phyloP scores from a whole-genome alignment of 1,140 invertebrate genomes.

The Drosophila virilis region DNA sequence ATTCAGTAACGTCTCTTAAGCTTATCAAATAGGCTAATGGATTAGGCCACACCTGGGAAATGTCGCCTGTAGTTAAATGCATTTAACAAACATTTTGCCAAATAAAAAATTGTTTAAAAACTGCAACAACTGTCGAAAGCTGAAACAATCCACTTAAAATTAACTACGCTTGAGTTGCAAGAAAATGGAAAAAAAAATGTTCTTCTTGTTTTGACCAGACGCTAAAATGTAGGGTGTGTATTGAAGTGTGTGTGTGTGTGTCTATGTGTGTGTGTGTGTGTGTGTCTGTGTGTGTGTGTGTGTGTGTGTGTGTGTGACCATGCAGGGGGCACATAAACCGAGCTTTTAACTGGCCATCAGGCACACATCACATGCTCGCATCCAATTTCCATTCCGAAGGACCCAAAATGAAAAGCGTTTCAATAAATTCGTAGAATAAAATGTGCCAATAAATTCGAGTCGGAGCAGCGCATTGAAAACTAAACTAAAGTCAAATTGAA shows the following conservation, averaged over 20 bases:
- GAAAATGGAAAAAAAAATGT: conserved; percentile 20
- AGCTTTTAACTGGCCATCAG: conserved; percentile 52
- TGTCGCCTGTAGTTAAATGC: background rate
- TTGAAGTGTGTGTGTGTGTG: background rate
- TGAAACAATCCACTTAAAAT: conserved; percentile 30
- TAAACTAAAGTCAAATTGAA: conserved; percentile 80
- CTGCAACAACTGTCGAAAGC: conserved; percentile 5
- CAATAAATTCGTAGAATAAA: conserved; percentile 80
- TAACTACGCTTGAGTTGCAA: conserved; percentile 20
- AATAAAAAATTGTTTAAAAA: conserved; percentile 1
- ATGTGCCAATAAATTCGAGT: conserved; percentile 71
- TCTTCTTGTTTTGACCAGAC: background rate
- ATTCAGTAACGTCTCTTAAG: background rate
- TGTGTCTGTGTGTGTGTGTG: background rate
- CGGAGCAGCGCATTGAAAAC: conserved; percentile 49
- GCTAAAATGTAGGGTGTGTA: background rate
- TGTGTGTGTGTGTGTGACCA: background rate
- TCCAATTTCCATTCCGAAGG: conserved; percentile 50
- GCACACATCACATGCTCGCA: conserved; percentile 27
- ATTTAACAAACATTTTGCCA: background rate
- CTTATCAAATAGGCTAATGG: background rate
- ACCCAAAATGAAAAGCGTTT: conserved; percentile 58
- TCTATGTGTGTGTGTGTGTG: background rate
- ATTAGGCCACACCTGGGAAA: background rate
- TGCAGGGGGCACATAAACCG: conserved; percentile 27